Base-by-base conservation (phyloP, 2,797 vertebrate species). In the Synanceia verrucosa region DNA sequence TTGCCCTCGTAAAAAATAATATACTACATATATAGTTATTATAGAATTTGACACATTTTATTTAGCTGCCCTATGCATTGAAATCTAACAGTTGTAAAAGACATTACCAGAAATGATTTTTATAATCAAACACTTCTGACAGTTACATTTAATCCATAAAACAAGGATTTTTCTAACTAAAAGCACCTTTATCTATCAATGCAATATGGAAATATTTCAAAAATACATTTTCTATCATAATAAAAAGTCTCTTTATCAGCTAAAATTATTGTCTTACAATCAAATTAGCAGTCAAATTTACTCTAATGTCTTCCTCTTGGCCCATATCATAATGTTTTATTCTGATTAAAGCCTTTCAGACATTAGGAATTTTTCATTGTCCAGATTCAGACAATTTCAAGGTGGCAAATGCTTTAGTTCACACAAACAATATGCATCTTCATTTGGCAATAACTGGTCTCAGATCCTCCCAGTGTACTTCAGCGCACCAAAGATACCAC, bases 401-500 rank as follows among this genome's bases (percentile, higher is more conserved):
- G 5, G 36, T 16, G 24, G 13, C 31, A 36, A n/a, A 55, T 23
- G 5, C 60, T 66, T 3, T 18, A 29, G 31, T 12, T 62, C 18
- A 39, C n/a, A 9, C 2, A 16, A 29, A 18, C 11, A n/a, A 33
- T 24, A 18, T 16, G 11, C n/a, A 33, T 14, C 6, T 2, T 52
- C 2, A 9, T 55, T 24, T 41, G 21, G 14, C 24, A 0, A 6
- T 10, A 13, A 6, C 16, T 43, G 9, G 1, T 48, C 57, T 89
- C 57, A 89, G 44, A 88, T 9, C 78, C 2, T 92, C 8, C 87
- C 82, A 3, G 57, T 86, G 75, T 44, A 90, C 81, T 89, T 92
- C 70, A 94, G 70, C 6, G 10, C 11, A 5, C 88, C 92, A 57
- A 83, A 93, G 67, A 94, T 60, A 1, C 92, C 90, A 4, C 92